Base-by-base conservation (phyloP, 2,797 vertebrate genomes). In the Helarctos malayanus region DNA sequence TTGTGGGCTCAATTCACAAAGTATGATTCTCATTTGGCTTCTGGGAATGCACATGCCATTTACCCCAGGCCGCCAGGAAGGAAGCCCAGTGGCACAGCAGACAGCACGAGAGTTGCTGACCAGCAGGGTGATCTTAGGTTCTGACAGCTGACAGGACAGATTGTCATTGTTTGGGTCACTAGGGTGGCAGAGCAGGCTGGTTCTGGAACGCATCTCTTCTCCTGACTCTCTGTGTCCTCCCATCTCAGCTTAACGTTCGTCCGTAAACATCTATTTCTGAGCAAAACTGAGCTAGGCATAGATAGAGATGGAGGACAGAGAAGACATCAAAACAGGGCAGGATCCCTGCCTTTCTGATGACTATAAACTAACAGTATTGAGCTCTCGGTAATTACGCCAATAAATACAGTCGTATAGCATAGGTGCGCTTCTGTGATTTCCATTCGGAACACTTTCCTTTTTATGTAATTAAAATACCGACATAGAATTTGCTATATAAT, bases 171-270 rank as follows among this genome's bases (percentile, higher is more conserved):
- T 96, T 78, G 91, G 65, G 32, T 86, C 57, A 54, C 52, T 29
- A 12, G 69, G 69, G 52, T 69, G 65, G 88, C 41, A 96, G 52
- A 90, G 23, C 45, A 88, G 32, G 47, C 71, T 80, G 15, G 7
- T 89, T 94, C 79, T 92, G 73, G 54, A 89, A 87, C n/a, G 32
- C 71, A 63, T 81, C 80, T 94, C 75, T 59, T 56, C 57, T 92
- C 27, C 68, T 81, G 49, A 87, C 21, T 61, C 25, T 80, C 32
- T 81, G 27, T 91, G 59, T 84, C 38, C n/a, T 76, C 21, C 35
- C 38, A 25, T 63, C 41, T 95, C 75, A 97, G 45, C 32, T 75
- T 93, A 79, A 88, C 35, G 1, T 96, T 83, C 57, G 13, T 92
- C 19, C n/a, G 32, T 94, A 88, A 41, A 54, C 57, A 94, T 73